phyloP scores from a whole-genome alignment of 2,113 vertebrate genomes.

The Dicaeum eximium region DNA sequence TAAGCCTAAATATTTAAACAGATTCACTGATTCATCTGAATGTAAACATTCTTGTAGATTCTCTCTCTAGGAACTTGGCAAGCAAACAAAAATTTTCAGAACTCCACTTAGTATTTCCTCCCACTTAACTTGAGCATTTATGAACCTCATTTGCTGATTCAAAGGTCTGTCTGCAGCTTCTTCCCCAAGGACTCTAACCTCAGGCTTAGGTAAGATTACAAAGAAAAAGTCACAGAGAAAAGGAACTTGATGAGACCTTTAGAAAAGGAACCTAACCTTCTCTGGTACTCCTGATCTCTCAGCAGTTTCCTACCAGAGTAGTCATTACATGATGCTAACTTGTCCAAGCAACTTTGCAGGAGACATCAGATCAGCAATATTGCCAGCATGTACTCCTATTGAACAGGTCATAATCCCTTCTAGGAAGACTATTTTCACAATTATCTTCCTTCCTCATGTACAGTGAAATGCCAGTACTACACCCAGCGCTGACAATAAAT shows the following conservation, averaged over 20 bases:
- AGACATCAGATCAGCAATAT: not conserved
- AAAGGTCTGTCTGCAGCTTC: not conserved
- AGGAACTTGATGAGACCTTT: not conserved
- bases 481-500: not conserved
- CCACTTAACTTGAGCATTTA: not conserved
- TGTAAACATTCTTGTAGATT: not conserved
- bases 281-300: not conserved
- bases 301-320: not conserved
- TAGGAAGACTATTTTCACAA: not conserved
- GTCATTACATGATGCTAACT: not conserved
- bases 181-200: not conserved
- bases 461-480: not conserved
- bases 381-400: not conserved
- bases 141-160: not conserved
- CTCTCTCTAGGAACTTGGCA: slow-evolving; percentile 36
- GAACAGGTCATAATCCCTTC: not conserved
- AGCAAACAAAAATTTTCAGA: slow-evolving; percentile 11
- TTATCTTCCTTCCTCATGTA: not conserved
- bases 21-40: not conserved
- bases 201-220: not conserved
- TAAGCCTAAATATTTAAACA: not conserved
- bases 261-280: not conserved
- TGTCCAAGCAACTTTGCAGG: not conserved
- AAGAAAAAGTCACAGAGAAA: not conserved
- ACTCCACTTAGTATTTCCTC: slow-evolving; percentile 3